Evolutionary conservation across 2,113 vertebrate genomes (phyloP).

Genomic region (Bubalus kerabau): DNA sequence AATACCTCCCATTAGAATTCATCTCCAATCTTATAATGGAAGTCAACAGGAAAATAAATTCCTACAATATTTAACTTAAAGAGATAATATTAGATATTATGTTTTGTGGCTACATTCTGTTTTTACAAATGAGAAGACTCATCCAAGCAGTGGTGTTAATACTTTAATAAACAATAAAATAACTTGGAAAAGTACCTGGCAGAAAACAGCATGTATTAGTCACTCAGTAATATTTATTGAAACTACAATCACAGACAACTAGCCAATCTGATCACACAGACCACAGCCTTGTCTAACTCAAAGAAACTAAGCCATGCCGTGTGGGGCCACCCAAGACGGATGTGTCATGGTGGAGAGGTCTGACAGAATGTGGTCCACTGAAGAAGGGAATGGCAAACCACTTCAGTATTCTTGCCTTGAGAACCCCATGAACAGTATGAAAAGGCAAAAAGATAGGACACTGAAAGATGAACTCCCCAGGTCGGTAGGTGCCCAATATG

Average conservation of each 20-base stretch:
- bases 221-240: neutral
- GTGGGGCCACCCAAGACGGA: no score
- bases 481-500: accelerated
- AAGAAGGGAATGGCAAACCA: no score
- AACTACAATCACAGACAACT: no score
- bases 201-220: neutral
- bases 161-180: neutral
- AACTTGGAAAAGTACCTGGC: neutral
- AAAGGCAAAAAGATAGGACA: no score
- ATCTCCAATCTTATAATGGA: neutral
- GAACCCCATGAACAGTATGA: no score
- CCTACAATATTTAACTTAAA: neutral
- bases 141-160: neutral
- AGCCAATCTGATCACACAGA: no score
- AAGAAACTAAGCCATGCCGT: no score
- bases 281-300: no score
- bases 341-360: no score
- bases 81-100: neutral
- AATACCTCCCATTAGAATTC: neutral
- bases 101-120: neutral
- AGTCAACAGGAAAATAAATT: neutral
- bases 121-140: neutral
- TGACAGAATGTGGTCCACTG: no score
- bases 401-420: no score
- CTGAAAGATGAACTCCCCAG: no score